Evolutionary conservation across 2,888 invertebrate genomes (phyloP).

Genomic region (Acanthosepion lycidas): DNA sequence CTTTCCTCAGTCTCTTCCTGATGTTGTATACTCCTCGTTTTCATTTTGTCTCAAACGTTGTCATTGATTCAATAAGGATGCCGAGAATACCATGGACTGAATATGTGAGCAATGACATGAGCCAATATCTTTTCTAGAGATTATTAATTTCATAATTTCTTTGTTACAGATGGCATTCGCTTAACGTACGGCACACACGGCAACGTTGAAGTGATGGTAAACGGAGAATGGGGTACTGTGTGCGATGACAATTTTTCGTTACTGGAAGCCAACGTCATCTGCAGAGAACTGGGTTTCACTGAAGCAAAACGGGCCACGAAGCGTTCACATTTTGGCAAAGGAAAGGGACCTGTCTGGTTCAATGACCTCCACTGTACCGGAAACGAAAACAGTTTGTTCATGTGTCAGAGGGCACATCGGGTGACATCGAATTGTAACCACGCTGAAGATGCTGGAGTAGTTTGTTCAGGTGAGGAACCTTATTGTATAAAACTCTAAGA

Average conservation of each 20-base stretch:
- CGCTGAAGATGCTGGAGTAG: conserved; percentile 46
- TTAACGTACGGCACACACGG: conserved; percentile 46
- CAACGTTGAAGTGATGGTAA: conserved; percentile 46
- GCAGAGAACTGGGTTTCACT: conserved; percentile 47
- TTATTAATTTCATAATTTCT: neutral
- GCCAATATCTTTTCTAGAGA: too few species aligned
- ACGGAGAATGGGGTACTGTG: conserved; percentile 47
- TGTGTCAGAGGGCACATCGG: conserved; percentile 39
- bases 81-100: too few species aligned
- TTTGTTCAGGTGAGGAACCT: conserved; percentile 42
- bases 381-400: conserved; percentile 47
- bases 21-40: too few species aligned
- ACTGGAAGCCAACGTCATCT: conserved; percentile 46
- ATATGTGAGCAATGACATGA: too few species aligned
- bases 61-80: too few species aligned
- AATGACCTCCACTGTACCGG: conserved; percentile 47
- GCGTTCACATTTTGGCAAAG: conserved; percentile 41
- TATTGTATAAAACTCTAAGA: neutral
- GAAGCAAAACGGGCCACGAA: conserved; percentile 43
- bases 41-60: too few species aligned
- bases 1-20: too few species aligned
- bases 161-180: conserved; percentile 43
- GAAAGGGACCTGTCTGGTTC: conserved; percentile 47
- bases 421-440: conserved; percentile 24
- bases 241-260: conserved; percentile 47